Percentiles rank a stretch among this genome's conserved stretches.
These are phyloP conservation scores for Aurelia aurita DNA, from an alignment of 30 jellyfish, hydroid and myxozoan genomes.

Conservation along the genomic window DNA sequence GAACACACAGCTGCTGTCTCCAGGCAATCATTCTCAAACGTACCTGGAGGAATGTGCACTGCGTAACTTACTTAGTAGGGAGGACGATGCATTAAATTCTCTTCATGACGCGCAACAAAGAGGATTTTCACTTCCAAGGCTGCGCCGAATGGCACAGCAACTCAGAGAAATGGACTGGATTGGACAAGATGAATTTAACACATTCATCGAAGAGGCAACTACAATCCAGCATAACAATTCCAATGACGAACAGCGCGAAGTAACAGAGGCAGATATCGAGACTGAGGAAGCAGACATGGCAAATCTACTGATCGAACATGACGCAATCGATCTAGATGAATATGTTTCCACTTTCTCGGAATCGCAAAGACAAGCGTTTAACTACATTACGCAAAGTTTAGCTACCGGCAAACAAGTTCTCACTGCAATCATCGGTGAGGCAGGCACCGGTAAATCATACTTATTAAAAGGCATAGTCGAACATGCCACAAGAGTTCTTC, in stretches of 20 bases:
- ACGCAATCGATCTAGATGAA: neutral
- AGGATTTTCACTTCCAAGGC: neutral
- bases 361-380: slow-evolving; percentile 4
- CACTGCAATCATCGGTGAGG: slow-evolving; percentile 14
- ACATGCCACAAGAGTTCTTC: no score
- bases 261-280: neutral
- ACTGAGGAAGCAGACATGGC: neutral
- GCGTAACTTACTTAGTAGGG: neutral
- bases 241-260: neutral
- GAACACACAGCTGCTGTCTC: neutral
- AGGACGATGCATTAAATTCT: neutral
- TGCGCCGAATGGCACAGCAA: neutral
- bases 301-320: neutral
- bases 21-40: no score
- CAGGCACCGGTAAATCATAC: no score
- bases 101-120: no score
- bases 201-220: neutral
- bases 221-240: neutral
- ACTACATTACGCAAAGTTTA: neutral
- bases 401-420: slow-evolving; percentile 12
- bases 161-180: no score
- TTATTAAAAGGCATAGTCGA: no score
- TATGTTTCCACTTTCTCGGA: neutral
- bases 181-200: no score
- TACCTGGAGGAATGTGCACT: no score